Conservation (phyloP, 2,113 vertebrate species). For the Paratilapia polleni region DNA sequence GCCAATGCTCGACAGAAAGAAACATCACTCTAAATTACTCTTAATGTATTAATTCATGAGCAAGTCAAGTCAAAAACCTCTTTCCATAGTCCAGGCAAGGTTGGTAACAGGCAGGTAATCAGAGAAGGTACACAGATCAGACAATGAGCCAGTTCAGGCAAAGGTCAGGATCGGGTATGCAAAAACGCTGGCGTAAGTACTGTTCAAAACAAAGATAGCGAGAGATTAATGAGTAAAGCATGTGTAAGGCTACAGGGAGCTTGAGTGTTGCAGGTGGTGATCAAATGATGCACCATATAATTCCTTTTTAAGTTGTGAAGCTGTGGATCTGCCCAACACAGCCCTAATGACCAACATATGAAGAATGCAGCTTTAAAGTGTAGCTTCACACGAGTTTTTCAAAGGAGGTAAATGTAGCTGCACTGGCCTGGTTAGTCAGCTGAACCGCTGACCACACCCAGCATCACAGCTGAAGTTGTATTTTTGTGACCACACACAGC, state of each 20-base stretch:
- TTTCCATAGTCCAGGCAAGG: background rate
- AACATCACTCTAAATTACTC: background rate
- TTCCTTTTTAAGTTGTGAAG: background rate
- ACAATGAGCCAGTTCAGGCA: background rate
- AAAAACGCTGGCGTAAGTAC: background rate
- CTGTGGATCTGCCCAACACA: background rate
- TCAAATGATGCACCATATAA: background rate
- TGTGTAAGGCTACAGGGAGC: background rate
- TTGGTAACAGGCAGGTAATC: background rate
- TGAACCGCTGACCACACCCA: background rate
- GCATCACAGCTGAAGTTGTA: background rate
- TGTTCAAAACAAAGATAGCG: background rate
- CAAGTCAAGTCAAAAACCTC: background rate
- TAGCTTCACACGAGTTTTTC: background rate
- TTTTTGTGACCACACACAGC: background rate
- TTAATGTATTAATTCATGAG: background rate
- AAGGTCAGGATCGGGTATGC: background rate
- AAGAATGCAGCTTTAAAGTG: slow-evolving; percentile 2
- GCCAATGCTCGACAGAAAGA: background rate
- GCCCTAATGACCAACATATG: background rate
- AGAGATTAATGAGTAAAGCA: background rate
- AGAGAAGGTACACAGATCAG: background rate
- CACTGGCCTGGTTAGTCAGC: background rate
- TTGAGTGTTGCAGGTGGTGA: background rate
- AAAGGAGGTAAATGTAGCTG: background rate